phyloP scores from a whole-genome alignment of 2,113 vertebrate genomes.

The Alosa alosa region DNA sequence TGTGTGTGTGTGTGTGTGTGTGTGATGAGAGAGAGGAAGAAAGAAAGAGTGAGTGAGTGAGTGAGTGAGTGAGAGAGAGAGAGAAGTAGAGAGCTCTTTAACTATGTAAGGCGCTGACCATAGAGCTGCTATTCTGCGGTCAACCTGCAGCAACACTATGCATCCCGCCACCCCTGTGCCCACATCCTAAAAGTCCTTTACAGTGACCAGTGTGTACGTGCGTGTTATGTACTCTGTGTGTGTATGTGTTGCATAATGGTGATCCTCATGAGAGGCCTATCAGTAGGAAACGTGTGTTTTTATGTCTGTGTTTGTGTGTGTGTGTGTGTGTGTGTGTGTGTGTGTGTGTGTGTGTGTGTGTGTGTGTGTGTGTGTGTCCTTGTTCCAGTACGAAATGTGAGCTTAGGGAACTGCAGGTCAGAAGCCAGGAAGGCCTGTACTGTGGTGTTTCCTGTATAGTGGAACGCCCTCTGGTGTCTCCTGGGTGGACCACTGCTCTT shows the following conservation, averaged over 20 bases:
- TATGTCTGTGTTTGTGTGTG: conserved; percentile 10
- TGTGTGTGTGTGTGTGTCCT: background rate
- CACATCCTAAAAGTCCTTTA: background rate
- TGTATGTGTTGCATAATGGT: background rate
- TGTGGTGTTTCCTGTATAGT: conserved; percentile 21
- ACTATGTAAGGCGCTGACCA: background rate
- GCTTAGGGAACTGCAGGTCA: conserved; percentile 6
- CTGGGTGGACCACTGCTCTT: background rate
- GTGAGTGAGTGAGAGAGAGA: background rate
- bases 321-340: conserved; percentile 21
- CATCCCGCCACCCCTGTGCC: background rate
- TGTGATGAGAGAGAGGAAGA: background rate
- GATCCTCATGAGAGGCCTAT: background rate
- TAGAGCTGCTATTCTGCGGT: conserved; percentile 14
- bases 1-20: background rate
- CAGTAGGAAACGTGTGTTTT: background rate
- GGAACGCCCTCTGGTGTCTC: background rate
- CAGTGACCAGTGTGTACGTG: background rate
- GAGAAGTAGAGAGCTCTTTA: background rate
- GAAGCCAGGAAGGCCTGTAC: conserved; percentile 1
- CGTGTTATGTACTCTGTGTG: background rate
- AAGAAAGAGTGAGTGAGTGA: background rate
- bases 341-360: conserved; percentile 22
- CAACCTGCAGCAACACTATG: background rate
- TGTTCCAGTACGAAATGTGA: conserved; percentile 4